Conservation (phyloP, 1,140 invertebrate genomes). For the Diachasmimorpha longicaudata region DNA sequence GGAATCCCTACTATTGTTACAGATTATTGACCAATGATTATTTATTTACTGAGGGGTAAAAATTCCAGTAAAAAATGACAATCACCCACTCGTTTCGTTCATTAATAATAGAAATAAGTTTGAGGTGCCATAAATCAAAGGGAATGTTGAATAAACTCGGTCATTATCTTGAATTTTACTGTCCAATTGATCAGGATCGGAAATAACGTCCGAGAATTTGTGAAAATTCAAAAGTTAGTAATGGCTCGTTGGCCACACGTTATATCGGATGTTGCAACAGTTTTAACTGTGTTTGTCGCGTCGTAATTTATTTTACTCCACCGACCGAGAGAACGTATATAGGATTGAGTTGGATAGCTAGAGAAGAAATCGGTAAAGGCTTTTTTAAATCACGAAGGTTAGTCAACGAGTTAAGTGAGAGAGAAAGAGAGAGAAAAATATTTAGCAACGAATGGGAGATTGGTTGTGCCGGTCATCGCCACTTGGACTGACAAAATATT, state of each 20-base stretch:
- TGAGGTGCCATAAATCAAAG: no score
- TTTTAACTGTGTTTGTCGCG: slow-evolving; percentile 10
- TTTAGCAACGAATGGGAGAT: slow-evolving; percentile 23
- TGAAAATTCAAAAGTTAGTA: not conserved
- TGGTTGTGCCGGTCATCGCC: slow-evolving; percentile 18
- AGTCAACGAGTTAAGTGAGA: slow-evolving; percentile 11
- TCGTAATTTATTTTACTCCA: not conserved
- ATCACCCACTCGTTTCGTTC: no score
- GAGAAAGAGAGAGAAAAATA: slow-evolving; percentile 17
- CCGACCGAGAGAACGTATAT: slow-evolving; percentile 10
- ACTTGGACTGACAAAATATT: slow-evolving; percentile 10
- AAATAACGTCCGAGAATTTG: not conserved
- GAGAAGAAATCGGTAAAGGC: not conserved
- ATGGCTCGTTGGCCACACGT: not conserved
- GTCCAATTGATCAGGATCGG: not conserved
- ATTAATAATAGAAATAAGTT: no score
- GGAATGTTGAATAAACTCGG: no score
- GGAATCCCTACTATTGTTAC: no score
- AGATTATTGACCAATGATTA: no score
- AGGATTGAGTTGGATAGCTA: not conserved
- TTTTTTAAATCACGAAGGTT: slow-evolving; percentile 4
- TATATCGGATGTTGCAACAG: not conserved
- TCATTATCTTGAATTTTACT: not conserved
- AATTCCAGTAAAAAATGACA: no score
- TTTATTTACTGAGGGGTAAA: no score